phyloP scores from a whole-genome alignment of 1,140 invertebrate genomes.

The Araneus ventricosus region DNA sequence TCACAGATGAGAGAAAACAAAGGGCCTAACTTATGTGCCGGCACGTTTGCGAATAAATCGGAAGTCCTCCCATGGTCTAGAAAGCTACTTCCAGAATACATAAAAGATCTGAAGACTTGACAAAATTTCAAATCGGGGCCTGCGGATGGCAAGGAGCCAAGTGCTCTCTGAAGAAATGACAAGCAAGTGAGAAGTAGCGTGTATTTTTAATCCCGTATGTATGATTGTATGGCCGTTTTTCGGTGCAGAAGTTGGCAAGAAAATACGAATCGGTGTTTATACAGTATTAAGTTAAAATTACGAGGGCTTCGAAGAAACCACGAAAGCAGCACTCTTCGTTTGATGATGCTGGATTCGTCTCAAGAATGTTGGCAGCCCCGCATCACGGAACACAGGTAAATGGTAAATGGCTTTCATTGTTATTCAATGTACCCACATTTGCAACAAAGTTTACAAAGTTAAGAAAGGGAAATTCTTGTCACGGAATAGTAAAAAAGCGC shows the following conservation, averaged over 20 bases:
- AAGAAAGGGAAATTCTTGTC: background rate
- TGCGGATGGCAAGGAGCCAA: background rate
- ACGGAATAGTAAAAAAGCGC: background rate
- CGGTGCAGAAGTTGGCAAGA: background rate
- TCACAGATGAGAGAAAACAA: background rate
- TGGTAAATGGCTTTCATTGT: slow-evolving; percentile 2
- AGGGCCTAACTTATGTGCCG: background rate
- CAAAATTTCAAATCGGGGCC: background rate
- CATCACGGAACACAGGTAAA: background rate
- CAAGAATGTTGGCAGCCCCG: background rate
- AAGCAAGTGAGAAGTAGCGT: background rate
- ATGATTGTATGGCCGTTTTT: background rate
- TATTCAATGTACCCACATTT: background rate
- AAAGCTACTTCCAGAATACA: background rate
- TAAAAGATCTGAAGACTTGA: background rate
- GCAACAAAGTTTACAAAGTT: background rate
- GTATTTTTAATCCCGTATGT: background rate
- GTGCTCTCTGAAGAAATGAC: background rate
- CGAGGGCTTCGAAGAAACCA: background rate
- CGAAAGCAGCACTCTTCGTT: background rate
- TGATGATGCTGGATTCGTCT: background rate
- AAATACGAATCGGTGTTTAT: background rate
- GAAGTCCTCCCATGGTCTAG: background rate
- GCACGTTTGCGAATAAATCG: background rate
- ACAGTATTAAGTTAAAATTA: background rate